A percentile compares a stretch with the other conserved stretches of the same genome.
These are phyloP conservation scores for Venturia canescens DNA, from an alignment of 1,140 invertebrate species.

Conservation along the genomic window DNA sequence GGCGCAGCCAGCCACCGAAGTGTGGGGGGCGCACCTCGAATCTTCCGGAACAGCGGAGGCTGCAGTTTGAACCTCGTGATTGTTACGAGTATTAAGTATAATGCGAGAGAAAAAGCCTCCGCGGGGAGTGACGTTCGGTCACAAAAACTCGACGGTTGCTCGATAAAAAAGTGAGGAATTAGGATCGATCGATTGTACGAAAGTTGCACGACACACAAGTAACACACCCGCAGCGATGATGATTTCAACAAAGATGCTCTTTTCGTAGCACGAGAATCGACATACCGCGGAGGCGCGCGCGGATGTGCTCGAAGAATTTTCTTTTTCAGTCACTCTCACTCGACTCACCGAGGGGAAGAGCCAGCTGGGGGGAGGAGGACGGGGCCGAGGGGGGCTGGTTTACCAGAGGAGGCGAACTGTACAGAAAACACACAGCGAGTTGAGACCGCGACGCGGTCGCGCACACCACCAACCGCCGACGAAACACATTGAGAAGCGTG, in stretches of 20 bases:
- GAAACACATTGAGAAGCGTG: conserved; percentile 22
- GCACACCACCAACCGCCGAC: conserved; percentile 50
- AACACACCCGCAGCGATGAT: neutral
- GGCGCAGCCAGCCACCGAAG: conserved; percentile 49
- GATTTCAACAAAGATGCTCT: neutral
- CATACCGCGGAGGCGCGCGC: neutral
- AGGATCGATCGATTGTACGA: neutral
- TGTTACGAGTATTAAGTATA: too few relatives aligned
- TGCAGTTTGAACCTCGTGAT: conserved; percentile 1
- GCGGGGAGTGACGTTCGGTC: too few relatives aligned
- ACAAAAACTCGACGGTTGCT: too few relatives aligned
- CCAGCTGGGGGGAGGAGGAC: neutral
- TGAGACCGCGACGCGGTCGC: conserved; percentile 58
- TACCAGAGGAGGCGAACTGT: conserved; percentile 18
- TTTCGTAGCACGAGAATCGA: neutral
- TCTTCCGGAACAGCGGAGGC: conserved; percentile 5
- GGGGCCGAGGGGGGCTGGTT: neutral
- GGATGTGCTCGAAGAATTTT: neutral
- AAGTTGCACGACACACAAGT: neutral
- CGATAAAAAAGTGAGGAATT: too few relatives aligned
- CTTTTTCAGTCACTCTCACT: conserved; percentile 35
- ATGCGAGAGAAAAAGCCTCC: too few relatives aligned
- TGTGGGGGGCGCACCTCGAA: neutral
- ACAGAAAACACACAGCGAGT: conserved; percentile 35
- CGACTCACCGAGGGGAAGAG: neutral